Base-by-base conservation (phyloP, 2,113 vertebrate species). In the Limnothrissa miodon region DNA sequence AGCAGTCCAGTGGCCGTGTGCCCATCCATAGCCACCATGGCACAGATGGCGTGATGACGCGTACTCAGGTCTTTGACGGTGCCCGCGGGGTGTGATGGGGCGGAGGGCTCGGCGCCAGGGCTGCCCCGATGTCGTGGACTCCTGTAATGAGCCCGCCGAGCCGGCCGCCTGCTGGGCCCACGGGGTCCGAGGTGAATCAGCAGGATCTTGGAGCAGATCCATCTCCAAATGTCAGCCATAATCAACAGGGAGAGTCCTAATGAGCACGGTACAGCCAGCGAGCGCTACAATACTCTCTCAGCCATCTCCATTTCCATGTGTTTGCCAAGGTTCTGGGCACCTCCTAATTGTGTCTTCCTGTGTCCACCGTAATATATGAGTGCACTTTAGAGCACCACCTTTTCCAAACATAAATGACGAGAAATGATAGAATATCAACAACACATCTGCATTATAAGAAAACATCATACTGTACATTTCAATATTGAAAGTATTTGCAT, bases 151-250 rank as follows among this genome's bases (percentile, higher is more conserved):
- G 25, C 29, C 66, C 15, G 29, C 42, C 42, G 6, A 42, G 42
- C 42, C 6, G 6, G 42, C 42, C 42, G 42, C 66, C 66, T 17
- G 33, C 66, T 19, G 19, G 66, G 29, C 11, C 66, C 33, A 4
- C 19, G 66, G 66, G 29, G 25, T 74, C 66, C 13, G 29, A 36
- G 66, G 25, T 74, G 66, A 36, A 29, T 74, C 25, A 74, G 66
- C 13, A 21, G 0, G 4, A 13, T 39, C 13, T 29, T 70, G 62
- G 25, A 70, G 9, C 29, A 39, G 66, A 3, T 17, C 66, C 66
- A 74, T 74, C 25, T 74, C 66, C 66, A 74, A 86, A 86, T 86
- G 81, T 83, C 81, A 82, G 42, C 79, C 39, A 25, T 62, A 39
- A 53, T 79, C 56, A 59, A 45, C 59, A 29, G 45, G 33, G 80